These are phyloP conservation scores for Lamprologus speciosus DNA, from an alignment of 2,113 vertebrate genomes.

Conservation along the genomic window DNA sequence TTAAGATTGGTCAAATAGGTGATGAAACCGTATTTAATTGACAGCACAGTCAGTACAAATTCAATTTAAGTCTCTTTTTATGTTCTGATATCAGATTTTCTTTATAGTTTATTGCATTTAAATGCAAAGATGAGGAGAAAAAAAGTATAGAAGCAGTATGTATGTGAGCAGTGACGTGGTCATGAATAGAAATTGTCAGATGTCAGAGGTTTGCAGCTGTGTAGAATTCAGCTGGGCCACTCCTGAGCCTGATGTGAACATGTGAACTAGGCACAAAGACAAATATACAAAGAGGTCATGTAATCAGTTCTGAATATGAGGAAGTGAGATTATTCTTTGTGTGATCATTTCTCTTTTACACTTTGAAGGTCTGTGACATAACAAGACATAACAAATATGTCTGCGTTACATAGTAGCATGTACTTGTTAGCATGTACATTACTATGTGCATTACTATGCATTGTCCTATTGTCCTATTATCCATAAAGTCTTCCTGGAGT, in stretches of 20 bases:
- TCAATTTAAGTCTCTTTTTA: neutral
- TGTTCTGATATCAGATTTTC: neutral
- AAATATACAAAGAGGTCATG: conserved; percentile 12
- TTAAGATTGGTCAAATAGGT: neutral
- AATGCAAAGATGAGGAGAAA: neutral
- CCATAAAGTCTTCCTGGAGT: neutral
- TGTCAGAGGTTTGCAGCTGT: neutral
- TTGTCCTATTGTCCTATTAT: neutral
- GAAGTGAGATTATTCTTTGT: conserved; percentile 12
- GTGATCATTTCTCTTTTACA: neutral
- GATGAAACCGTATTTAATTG: neutral
- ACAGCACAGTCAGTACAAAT: neutral
- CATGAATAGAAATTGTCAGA: neutral
- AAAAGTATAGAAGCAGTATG: neutral
- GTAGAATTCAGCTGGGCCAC: neutral
- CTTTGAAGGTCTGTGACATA: neutral
- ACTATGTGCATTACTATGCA: neutral
- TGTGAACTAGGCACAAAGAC: neutral
- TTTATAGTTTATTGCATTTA: neutral
- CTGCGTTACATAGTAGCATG: neutral
- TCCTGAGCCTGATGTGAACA: neutral
- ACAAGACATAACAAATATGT: neutral
- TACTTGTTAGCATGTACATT: neutral
- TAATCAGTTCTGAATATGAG: conserved; percentile 15
- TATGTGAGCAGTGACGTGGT: neutral